Conservation (phyloP, 1,140 invertebrate species). For the Propsilocerus akamusi region DNA sequence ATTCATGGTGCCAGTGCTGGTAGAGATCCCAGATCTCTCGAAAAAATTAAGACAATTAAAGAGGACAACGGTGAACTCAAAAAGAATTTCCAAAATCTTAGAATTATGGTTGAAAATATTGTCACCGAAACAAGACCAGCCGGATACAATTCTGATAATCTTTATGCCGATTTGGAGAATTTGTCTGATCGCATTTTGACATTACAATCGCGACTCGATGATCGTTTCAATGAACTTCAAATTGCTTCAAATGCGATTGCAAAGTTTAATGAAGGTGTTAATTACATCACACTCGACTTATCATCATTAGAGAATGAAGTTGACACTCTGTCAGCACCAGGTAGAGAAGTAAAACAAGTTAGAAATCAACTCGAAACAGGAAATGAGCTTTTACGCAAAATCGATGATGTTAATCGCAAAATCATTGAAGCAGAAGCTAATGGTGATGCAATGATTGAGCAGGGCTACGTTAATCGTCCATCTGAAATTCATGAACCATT, state of each 20-base stretch:
- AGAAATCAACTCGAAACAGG: conserved; percentile 66
- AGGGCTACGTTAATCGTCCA: conserved; percentile 65
- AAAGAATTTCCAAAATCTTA: conserved; percentile 54
- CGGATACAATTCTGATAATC: conserved; percentile 49
- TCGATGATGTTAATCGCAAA: conserved; percentile 46
- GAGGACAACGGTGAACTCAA: conserved; percentile 57
- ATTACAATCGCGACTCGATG: conserved; percentile 55
- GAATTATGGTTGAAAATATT: conserved; percentile 52
- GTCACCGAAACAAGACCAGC: conserved; percentile 44
- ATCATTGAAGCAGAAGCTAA: conserved; percentile 48
- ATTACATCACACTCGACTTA: conserved; percentile 52
- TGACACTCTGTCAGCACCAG: conserved; percentile 66
- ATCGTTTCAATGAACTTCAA: conserved; percentile 62
- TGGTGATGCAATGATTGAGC: conserved; percentile 59
- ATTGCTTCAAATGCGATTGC: conserved; percentile 71
- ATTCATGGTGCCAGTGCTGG: conserved; percentile 47
- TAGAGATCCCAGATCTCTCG: conserved; percentile 62
- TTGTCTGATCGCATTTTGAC: conserved; percentile 61
- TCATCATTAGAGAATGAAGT: conserved; percentile 66
- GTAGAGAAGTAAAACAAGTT: conserved; percentile 69
- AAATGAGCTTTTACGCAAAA: conserved; percentile 41
- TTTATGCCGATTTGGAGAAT: conserved; percentile 58
- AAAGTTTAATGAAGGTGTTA: conserved; percentile 74
- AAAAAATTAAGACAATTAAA: conserved; percentile 56
- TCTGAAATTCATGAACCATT: conserved; percentile 58